Base-by-base conservation (phyloP, 2,888 invertebrate genomes). In the Euplagia quadripunctaria region DNA sequence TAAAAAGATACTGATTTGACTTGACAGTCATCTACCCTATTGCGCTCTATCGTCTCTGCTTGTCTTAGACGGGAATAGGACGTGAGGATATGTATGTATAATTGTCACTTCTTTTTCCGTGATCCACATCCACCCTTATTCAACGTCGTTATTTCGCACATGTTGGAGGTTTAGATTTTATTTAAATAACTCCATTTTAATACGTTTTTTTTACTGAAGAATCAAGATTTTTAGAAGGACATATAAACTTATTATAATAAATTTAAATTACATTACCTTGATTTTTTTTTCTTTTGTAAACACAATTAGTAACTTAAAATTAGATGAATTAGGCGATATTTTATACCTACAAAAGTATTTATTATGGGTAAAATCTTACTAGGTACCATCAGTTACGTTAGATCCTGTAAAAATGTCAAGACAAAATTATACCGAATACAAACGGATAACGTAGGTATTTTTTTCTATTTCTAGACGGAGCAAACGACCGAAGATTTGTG, bases 281-380 rank as follows among this genome's bases (percentile, higher is more conserved):
- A 31, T 31, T 31, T 31, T 11, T 58, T n/a, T 58, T 67, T 31
- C 4, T 66, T 31, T 31, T 31, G 31, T 31, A n/a, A 41, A 31
- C 49, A 16, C 16, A 31, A 55, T 46, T 16, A 1, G 17, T 49
- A 1, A 51, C 52, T 55, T 68, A 52, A n/a, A 42, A 55, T 68
- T 52, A 41, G 7, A 12, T 68, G 52, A 52, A 52, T 61, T 16
- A 46, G n/a, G 20, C 46, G 7, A 49, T 46, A 46, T 12, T 58
- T 12, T 12, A 68, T 8, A 55, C 6, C 68, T 68, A 72, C 55
- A 46, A 61, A 73, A 42, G 66, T 66, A 70, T 61, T 66, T 74
- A 70, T 70, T 42, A 70, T 31, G 71, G 42, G 43, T 74, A 61
- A 67, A 64, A 74, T 49, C 70, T 74, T 74, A 74, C 74, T 74